Conservation (phyloP, 1,140 invertebrate species). For the Scaptomyza montana region DNA sequence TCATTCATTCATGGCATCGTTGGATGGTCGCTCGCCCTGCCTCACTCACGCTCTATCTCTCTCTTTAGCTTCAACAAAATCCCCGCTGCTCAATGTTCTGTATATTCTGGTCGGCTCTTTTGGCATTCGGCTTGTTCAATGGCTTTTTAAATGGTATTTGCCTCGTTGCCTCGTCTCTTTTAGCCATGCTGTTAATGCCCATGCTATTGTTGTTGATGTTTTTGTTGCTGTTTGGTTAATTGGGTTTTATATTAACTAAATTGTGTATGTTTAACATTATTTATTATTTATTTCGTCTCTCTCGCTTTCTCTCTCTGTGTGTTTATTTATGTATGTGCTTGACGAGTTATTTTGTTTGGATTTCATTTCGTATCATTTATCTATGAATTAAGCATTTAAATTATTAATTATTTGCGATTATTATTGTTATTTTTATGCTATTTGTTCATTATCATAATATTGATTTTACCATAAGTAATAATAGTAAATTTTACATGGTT, state of each 20-base stretch:
- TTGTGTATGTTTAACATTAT: slow-evolving; percentile 61
- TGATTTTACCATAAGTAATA: slow-evolving; percentile 72
- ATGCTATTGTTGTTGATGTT: slow-evolving; percentile 18
- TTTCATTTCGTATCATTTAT: slow-evolving; percentile 67
- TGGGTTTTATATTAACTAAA: slow-evolving; percentile 78
- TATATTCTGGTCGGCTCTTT: slow-evolving; percentile 33
- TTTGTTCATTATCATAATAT: slow-evolving; percentile 27
- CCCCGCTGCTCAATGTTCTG: slow-evolving; percentile 5
- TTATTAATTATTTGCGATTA: slow-evolving; percentile 65
- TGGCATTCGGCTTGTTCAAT: slow-evolving; percentile 48
- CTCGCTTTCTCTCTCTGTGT: slow-evolving; percentile 3
- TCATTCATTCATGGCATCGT: slow-evolving; percentile 73
- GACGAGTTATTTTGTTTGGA: slow-evolving; percentile 40
- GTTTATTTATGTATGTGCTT: slow-evolving; percentile 23
- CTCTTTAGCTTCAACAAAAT: not conserved
- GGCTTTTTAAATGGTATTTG: slow-evolving; percentile 61
- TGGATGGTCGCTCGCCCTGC: slow-evolving; percentile 13
- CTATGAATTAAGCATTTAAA: slow-evolving; percentile 66
- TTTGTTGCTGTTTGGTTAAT: slow-evolving; percentile 57
- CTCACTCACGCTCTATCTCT: slow-evolving; percentile 10
- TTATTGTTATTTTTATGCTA: slow-evolving; percentile 1
- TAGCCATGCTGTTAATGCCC: slow-evolving; percentile 19
- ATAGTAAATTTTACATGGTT: slow-evolving; percentile 64
- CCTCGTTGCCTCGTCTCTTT: slow-evolving; percentile 36
- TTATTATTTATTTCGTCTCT: slow-evolving; percentile 51